Conservation (phyloP, 2,797 vertebrate genomes). For the Gambusia yucatana region DNA sequence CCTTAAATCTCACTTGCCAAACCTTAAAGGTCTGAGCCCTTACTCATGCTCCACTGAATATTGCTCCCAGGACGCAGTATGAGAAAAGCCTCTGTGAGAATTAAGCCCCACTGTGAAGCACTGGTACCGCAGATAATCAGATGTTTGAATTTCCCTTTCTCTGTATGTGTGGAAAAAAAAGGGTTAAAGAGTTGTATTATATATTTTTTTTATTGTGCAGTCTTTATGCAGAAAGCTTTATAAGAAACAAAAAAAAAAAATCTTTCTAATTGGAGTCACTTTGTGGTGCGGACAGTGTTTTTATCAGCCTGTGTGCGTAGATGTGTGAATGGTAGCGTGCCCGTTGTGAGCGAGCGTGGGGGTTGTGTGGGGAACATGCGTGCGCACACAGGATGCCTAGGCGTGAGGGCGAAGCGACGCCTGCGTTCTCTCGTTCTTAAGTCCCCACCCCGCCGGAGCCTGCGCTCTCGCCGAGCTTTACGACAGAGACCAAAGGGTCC, state of each 20-base stretch:
- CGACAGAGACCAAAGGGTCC: constrained; percentile 76
- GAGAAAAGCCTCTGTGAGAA: constrained; percentile 57
- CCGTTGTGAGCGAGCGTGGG: constrained; percentile 24
- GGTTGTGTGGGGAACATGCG: constrained; percentile 45
- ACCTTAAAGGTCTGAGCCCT: constrained; percentile 70
- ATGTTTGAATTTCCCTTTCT: constrained; percentile 82
- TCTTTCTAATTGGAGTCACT: constrained; percentile 86
- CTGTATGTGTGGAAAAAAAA: constrained; percentile 73
- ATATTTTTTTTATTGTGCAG: constrained; percentile 88
- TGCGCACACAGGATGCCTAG: constrained; percentile 72
- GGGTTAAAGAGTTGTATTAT: constrained; percentile 85
- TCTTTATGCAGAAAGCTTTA: constrained; percentile 88
- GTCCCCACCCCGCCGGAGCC: constrained; percentile 50
- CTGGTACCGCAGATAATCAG: constrained; percentile 83
- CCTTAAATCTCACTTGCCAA: constrained; percentile 81
- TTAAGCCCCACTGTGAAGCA: constrained; percentile 75
- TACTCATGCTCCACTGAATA: constrained; percentile 65
- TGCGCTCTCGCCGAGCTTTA: constrained; percentile 54
- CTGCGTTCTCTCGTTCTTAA: constrained; percentile 67
- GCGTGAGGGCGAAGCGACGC: constrained; percentile 60
- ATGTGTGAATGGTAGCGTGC: constrained; percentile 52
- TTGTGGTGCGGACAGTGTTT: constrained; percentile 81
- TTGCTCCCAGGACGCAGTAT: constrained; percentile 68
- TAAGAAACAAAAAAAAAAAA: constrained; percentile 78
- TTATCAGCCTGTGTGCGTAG: constrained; percentile 75